Percentiles rank a stretch among this genome's conserved stretches.
phyloP scores from a whole-genome alignment of 2,888 invertebrate genomes.

The Drosophila parthenogenetica region DNA sequence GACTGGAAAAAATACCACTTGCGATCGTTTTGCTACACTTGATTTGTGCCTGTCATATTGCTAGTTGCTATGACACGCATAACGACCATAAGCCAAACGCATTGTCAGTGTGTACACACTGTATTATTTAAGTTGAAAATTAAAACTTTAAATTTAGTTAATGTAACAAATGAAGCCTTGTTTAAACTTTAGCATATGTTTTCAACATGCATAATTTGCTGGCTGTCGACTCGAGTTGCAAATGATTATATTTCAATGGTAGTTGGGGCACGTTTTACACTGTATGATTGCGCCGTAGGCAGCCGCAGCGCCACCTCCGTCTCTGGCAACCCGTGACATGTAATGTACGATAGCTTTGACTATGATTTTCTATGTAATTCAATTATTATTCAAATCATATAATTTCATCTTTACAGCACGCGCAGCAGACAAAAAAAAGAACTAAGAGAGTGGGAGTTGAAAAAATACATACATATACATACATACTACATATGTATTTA shows the following conservation, averaged over 20 bases:
- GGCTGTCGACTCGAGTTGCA: constrained; percentile 18
- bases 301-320: neutral
- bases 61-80: neutral
- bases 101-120: neutral
- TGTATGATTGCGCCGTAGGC: constrained; percentile 22
- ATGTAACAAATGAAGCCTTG: neutral
- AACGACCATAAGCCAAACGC: neutral
- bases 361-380: constrained; percentile 80
- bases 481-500: neutral
- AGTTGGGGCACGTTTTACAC: constrained; percentile 6
- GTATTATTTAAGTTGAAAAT: neutral
- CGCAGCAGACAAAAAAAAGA: constrained; percentile 17
- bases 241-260: constrained; percentile 39
- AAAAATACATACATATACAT: constrained; percentile 4
- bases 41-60: neutral
- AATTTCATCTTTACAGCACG: constrained; percentile 77
- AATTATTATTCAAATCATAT: constrained; percentile 85
- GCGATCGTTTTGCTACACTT: neutral
- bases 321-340: constrained; percentile 15
- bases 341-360: constrained; percentile 43
- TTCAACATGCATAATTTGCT: constrained; percentile 49
- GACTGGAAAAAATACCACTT: too few relatives aligned
- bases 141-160: constrained; percentile 1
- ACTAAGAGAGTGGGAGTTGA: constrained; percentile 1
- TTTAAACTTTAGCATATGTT: constrained; percentile 2